Conservation (phyloP, 1,140 invertebrate genomes). For the Diprion similis region DNA sequence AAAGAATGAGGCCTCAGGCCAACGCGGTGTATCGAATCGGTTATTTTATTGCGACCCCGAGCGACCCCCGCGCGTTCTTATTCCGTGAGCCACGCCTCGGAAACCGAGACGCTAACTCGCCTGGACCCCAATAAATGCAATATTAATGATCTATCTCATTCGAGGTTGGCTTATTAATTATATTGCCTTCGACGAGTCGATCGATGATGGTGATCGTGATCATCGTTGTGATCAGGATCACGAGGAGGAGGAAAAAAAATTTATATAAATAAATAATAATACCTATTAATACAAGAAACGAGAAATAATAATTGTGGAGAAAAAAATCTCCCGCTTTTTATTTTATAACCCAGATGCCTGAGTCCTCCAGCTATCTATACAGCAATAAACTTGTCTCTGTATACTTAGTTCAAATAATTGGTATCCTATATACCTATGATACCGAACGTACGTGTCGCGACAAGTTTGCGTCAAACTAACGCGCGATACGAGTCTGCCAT, state of each 20-base stretch:
- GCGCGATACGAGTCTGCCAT: too few species aligned
- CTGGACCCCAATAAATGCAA: conserved; percentile 30
- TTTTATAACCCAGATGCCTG: too few species aligned
- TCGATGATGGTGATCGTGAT: too few species aligned
- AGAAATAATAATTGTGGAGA: not conserved
- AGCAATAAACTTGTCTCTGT: too few species aligned
- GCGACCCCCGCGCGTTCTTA: not conserved
- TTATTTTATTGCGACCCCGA: conserved; percentile 7
- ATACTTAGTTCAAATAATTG: too few species aligned
- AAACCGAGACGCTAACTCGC: conserved; percentile 12
- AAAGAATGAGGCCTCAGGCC: too few species aligned
- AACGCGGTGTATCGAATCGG: conserved; percentile 10
- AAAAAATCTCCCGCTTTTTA: too few species aligned
- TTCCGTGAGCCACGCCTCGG: conserved; percentile 19
- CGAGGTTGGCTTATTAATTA: conserved; percentile 32
- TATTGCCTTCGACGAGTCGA: not conserved
- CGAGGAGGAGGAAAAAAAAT: not conserved
- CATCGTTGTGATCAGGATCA: not conserved
- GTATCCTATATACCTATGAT: too few species aligned
- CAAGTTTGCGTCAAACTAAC: too few species aligned
- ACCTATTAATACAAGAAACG: not conserved
- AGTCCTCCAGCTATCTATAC: too few species aligned
- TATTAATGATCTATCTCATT: conserved; percentile 32
- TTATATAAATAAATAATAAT: not conserved
- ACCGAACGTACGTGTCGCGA: too few species aligned